These are phyloP conservation scores for Anoplius nigerrimus DNA, from an alignment of 2,888 invertebrate genomes.

Conservation along the genomic window DNA sequence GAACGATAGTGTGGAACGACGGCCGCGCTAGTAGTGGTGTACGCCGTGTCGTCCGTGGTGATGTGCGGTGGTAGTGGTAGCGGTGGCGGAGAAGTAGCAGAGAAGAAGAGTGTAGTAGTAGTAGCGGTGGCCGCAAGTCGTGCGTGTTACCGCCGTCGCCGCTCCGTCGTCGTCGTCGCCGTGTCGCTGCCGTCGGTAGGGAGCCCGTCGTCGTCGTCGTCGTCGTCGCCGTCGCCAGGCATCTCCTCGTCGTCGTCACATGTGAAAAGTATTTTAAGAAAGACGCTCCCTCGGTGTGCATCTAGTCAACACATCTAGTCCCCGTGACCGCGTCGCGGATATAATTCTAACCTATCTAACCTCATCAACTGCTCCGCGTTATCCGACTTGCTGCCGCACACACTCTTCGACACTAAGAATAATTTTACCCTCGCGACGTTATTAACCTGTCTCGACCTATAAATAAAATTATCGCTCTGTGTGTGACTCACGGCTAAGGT, in stretches of 20 bases:
- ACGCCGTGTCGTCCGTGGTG: no score
- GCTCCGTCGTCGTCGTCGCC: conserved; percentile 24
- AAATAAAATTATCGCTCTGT: conserved; percentile 29
- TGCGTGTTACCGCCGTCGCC: conserved; percentile 42
- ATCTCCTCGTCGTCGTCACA: conserved; percentile 38
- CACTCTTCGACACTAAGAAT: conserved; percentile 30
- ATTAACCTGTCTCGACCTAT: conserved; percentile 33
- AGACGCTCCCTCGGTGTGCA: conserved; percentile 53
- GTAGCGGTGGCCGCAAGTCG: conserved; percentile 34
- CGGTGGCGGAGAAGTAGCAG: conserved; percentile 14
- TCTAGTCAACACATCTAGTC: conserved; percentile 68
- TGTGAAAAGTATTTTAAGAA: conserved; percentile 62
- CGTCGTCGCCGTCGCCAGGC: not conserved
- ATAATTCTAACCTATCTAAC: conserved; percentile 50
- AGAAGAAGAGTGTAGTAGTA: conserved; percentile 37
- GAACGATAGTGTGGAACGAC: not conserved
- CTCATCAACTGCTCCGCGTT: not conserved
- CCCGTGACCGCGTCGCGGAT: conserved; percentile 42
- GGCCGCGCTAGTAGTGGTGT: no score
- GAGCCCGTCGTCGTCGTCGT: not conserved
- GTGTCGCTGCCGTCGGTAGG: conserved; percentile 16
- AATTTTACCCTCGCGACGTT: conserved; percentile 27
- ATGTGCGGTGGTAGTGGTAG: conserved; percentile 33
- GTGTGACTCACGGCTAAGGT: conserved; percentile 27
- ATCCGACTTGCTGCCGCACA: not conserved